Evolutionary conservation across 1,140 invertebrate species (phyloP), one percentile per base, ranked within the genome.

Genomic region (Drosophila orosa): DNA sequence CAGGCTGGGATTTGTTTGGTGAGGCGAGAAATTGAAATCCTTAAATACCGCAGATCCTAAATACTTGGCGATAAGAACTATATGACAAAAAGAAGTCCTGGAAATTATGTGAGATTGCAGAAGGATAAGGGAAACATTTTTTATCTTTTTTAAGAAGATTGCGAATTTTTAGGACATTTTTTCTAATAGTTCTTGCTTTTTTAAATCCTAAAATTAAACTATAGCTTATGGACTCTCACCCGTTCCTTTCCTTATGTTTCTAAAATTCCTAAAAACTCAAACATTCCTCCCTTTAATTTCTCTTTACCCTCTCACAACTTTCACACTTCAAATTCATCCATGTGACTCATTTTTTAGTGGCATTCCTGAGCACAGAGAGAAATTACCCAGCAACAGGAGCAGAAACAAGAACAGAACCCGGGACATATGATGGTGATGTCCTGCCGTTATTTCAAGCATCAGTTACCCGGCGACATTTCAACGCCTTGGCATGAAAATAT

Each of bases 401-500:
- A 29, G 42, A 17, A 61, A 39, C 25, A 27, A 19, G 25, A 13
- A 44, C 45, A 40, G 35, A n/a, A 31, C 42, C 48, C 52, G 24
- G 31, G 22, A 48, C 65, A 54, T 45, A 58, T 56, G 17, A 19
- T 40, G 40, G 39, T 33, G 39, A 54, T 77, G 29, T 82, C 78
- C 79, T 72, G 62, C 55, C 40, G 81, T 54, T 66, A 67, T 63
- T 62, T 72, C 62, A 83, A 63, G 67, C 60, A 71, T 78, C 74
- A 63, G 52, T 77, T 78, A 74, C 72, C 17, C 58, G 27, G 45
- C 35, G 31, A 74, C 78, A 75, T 74, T 77, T 87, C 83, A 86
- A 86, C 82, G 83, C 84, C 76, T 84, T 71, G 66, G 22, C 29
- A 61, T 66, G 56, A 72, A 82, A 86, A 87, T 75, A 86, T 60